Base-by-base conservation (phyloP, 2,113 vertebrate species). In the Hypomesus transpacificus region DNA sequence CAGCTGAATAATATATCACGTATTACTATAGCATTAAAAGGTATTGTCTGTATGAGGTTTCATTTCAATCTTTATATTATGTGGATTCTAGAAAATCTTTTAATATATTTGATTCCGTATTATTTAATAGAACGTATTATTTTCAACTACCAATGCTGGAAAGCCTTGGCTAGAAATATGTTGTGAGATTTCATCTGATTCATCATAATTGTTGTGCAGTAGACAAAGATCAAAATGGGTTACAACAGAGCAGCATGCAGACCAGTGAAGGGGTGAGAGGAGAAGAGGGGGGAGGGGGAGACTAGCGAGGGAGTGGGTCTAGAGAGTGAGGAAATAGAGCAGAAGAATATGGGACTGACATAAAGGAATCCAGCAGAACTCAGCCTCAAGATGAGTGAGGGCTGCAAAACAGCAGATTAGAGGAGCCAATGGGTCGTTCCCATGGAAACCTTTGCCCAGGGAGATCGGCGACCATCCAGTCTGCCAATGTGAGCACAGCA, bases 371-470 rank as follows among this genome's bases (percentile, higher is more conserved):
- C 81, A 87, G 86, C 75, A 85, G 87, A 80, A 81, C 89, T 87
- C 78, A 79, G 80, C 76, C 84, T 80, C 74, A 78, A 91, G 89
- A 89, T 87, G 85, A 90, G 83, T 56, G 84, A 86, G 80, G 79
- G 82, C 85, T 82, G 81, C 81, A 87, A 81, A 89, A 84, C 87
- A 91, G 88, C 87, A 89, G 85, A 91, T 89, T 88, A 89, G 74
- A 80, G 79, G 74, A 87, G 84, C 84, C 78, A 73, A 78, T 85
- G 83, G 86, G 86, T 87, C 82, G 89, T 92, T 92, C 79, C 90
- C 90, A 91, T 92, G 89, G 91, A 86, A 91, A 92, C 90, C 86
- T 87, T 86, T 86, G 86, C 88, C 86, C 83, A 82, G 83, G 85
- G 88, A 91, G 82, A 88, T 68, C 57, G 28, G 75, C 71, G 67